Conservation (phyloP, 2,113 vertebrate genomes). For the Hemicordylus capensis region DNA sequence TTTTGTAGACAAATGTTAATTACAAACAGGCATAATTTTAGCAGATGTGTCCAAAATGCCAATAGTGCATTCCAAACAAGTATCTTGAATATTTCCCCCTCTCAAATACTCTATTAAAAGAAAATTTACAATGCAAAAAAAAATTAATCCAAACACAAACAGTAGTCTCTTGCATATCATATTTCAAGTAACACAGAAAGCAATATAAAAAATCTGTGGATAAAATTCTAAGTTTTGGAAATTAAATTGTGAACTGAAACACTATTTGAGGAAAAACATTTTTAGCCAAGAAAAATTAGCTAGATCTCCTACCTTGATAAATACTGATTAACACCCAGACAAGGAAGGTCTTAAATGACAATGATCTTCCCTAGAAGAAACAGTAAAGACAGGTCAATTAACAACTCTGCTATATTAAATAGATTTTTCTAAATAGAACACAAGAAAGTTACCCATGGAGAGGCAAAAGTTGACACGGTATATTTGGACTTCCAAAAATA, state of each 20-base stretch:
- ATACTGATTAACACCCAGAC: constrained; percentile 85
- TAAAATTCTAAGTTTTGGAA: constrained; percentile 64
- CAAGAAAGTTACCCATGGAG: neutral
- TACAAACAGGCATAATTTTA: constrained; percentile 67
- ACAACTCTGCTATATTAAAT: neutral
- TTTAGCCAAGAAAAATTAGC: constrained; percentile 32
- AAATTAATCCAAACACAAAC: too few relatives aligned
- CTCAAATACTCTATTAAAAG: too few relatives aligned
- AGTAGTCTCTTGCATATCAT: constrained; percentile 69
- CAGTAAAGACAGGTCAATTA: constrained; percentile 38
- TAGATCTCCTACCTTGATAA: constrained; percentile 81
- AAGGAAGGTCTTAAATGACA: constrained; percentile 92
- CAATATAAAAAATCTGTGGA: constrained; percentile 55
- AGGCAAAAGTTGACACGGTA: too few relatives aligned
- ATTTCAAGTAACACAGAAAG: constrained; percentile 68
- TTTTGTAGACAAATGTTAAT: constrained; percentile 73
- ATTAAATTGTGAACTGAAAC: constrained; percentile 66
- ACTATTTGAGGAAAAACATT: constrained; percentile 44
- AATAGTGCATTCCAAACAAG: neutral
- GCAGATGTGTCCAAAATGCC: constrained; percentile 55
- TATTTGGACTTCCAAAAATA: too few relatives aligned
- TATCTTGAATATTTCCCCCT: too few relatives aligned
- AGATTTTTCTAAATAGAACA: neutral
- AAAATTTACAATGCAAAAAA: too few relatives aligned
- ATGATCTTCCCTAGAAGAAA: constrained; percentile 87